Base-by-base conservation (phyloP, 2,888 invertebrate species). In the Tetropium fuscum region DNA sequence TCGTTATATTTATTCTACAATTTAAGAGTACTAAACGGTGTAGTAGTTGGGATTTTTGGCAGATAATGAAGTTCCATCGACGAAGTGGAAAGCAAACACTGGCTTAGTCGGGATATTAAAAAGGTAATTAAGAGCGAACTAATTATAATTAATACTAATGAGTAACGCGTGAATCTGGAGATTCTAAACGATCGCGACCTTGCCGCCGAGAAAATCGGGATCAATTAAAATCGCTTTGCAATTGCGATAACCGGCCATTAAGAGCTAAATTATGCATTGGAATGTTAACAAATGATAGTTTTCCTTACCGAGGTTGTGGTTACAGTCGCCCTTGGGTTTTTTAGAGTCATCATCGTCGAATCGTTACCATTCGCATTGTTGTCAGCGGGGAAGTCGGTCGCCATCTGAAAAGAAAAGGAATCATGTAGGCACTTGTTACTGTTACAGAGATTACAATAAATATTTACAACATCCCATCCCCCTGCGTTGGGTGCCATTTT, bases 281-380 rank as follows among this genome's bases (percentile, higher is more conserved):
- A 53, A 43, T 53, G 32, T 34, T 38, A 19, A 18, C 10, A 22
- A 48, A 22, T n/a, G n/a, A 20, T 43, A 53, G 27, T 1, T 11
- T 44, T 54, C 48, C 58, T 71, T 74, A 81, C 80, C 78, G 80
- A 79, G 53, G 75, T 74, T 59, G 78, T 75, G 47, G 79, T 78
- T 34, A 77, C 77, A 36, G 72, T 74, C 48, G 76, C 69, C 60
- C 75, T 72, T 56, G 72, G 70, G 48, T 60, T 70, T 67, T 73
- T 75, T 60, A 71, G 60, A 41, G 71, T 74, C 63, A 74, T 70
- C 68, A 74, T 69, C 53, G 74, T 70, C 58, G 76, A 71, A 36
- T 77, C 74, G 59, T 78, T 78, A 64, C 76, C 78, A 68, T 78
- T 79, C 48, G 77, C 70, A 66, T 75, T 77, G 55, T 75, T 74